Evolutionary conservation across 2,797 vertebrate species (phyloP).

Genomic region (Scarus forsteni): DNA sequence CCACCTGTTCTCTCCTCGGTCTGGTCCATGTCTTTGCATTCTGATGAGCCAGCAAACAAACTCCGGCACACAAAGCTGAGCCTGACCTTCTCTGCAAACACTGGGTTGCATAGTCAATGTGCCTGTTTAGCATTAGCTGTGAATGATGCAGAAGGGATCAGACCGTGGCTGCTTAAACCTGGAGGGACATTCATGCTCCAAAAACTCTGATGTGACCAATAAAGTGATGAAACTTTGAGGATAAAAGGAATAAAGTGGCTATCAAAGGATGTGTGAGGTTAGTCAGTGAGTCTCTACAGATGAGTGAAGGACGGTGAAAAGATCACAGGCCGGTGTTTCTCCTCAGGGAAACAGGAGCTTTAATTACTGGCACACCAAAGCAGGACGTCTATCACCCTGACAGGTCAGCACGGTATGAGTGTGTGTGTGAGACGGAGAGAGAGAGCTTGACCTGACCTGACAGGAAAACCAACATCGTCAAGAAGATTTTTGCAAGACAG

Average conservation of each 20-base stretch:
- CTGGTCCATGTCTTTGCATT: conserved; percentile 75
- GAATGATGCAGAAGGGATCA: conserved; percentile 45
- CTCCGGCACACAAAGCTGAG: conserved; percentile 50
- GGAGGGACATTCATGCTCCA: conserved; percentile 21
- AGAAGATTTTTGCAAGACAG: conserved; percentile 13
- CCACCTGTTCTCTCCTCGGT: conserved; percentile 62
- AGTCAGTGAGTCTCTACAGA: conserved; percentile 36
- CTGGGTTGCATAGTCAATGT: conserved; percentile 48
- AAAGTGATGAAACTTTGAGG: conserved; percentile 17
- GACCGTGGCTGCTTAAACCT: conserved; percentile 33
- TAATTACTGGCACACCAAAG: conserved; percentile 73
- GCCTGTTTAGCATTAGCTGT: conserved; percentile 56
- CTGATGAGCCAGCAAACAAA: conserved; percentile 76
- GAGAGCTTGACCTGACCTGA: conserved; percentile 25
- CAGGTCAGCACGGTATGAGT: conserved; percentile 39
- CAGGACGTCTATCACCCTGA: conserved; percentile 63
- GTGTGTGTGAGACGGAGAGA: conserved; percentile 3
- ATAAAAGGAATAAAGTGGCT: conserved; percentile 19
- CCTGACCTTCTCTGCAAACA: conserved; percentile 72
- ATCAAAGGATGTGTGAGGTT: conserved; percentile 42
- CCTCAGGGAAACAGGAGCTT: conserved; percentile 59
- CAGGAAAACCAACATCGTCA: conserved; percentile 14
- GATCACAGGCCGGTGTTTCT: conserved; percentile 57
- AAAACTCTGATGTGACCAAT: conserved; percentile 9
- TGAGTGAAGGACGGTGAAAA: conserved; percentile 56